These are phyloP conservation scores for Uromys caudimaculatus DNA, from an alignment of 2,797 vertebrate genomes.

Conservation along the genomic window DNA sequence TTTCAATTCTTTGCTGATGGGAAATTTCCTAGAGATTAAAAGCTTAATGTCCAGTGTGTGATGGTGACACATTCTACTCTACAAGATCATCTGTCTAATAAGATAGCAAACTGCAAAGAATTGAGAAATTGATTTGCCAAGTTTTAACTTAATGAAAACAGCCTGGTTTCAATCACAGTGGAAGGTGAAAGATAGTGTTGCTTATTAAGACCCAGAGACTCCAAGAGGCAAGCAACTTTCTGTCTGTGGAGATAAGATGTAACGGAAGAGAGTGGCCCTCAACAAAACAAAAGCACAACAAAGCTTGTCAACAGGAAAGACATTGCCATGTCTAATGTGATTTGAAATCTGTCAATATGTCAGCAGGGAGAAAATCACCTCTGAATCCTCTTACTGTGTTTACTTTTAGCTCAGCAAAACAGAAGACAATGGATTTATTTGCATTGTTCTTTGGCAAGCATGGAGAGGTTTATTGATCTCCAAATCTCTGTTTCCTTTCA, in stretches of 20 bases:
- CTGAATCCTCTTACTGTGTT: background rate
- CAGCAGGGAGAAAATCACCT: background rate
- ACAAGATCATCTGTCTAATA: conserved; percentile 75
- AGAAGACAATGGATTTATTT: conserved; percentile 58
- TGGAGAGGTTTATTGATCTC: background rate
- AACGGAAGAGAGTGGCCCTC: conserved; percentile 24
- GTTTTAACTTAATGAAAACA: conserved; percentile 78
- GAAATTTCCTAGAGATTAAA: conserved; percentile 57
- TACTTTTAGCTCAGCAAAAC: conserved; percentile 28
- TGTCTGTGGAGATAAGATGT: conserved; percentile 73
- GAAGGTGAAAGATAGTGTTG: conserved; percentile 70
- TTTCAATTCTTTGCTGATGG: conserved; percentile 43
- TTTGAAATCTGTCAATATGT: conserved; percentile 24
- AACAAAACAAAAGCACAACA: conserved; percentile 34
- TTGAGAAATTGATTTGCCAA: conserved; percentile 77
- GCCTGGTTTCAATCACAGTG: conserved; percentile 71
- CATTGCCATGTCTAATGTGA: background rate
- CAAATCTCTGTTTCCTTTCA: background rate
- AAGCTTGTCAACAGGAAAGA: background rate
- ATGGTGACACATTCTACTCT: conserved; percentile 53
- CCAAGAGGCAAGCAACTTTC: conserved; percentile 45
- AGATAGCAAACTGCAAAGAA: conserved; percentile 76
- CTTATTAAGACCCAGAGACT: conserved; percentile 59
- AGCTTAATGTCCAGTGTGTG: conserved; percentile 50
- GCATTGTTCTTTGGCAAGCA: conserved; percentile 17